These are phyloP conservation scores for Triops cancriformis DNA, from an alignment of 1,140 invertebrate species.

Conservation along the genomic window DNA sequence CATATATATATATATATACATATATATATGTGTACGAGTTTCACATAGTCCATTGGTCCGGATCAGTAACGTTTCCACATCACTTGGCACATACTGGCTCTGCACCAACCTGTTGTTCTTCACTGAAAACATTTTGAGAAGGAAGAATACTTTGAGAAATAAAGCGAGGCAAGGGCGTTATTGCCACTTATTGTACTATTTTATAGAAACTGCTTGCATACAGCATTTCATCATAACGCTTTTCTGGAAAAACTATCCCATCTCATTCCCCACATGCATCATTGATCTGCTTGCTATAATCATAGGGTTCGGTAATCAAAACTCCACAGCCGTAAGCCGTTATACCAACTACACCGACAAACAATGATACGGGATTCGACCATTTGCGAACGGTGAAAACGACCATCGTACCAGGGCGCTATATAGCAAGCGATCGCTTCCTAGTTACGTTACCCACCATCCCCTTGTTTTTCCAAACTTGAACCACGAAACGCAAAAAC, in stretches of 20 bases:
- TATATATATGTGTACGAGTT: too few relatives aligned
- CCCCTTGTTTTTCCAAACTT: not conserved
- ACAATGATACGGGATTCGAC: not conserved
- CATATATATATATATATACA: too few relatives aligned
- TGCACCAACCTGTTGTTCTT: too few relatives aligned
- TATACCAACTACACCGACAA: not conserved
- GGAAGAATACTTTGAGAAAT: not conserved
- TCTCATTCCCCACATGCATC: not conserved
- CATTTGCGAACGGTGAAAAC: not conserved
- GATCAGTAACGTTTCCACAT: too few relatives aligned
- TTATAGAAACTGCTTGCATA: conserved; percentile 14
- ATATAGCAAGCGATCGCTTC: not conserved
- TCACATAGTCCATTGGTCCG: too few relatives aligned
- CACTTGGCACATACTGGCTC: too few relatives aligned
- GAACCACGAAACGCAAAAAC: not conserved
- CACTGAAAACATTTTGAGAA: not conserved
- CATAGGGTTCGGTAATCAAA: not conserved
- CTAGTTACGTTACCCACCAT: not conserved
- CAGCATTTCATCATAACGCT: not conserved
- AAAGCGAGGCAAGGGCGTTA: not conserved
- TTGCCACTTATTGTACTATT: conserved; percentile 11
- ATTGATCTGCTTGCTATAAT: not conserved
- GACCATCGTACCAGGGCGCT: not conserved
- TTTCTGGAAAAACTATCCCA: not conserved
- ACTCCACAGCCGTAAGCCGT: not conserved